These are phyloP conservation scores for Hyperopisus bebe DNA, from an alignment of 2,113 vertebrate genomes.

Conservation along the genomic window DNA sequence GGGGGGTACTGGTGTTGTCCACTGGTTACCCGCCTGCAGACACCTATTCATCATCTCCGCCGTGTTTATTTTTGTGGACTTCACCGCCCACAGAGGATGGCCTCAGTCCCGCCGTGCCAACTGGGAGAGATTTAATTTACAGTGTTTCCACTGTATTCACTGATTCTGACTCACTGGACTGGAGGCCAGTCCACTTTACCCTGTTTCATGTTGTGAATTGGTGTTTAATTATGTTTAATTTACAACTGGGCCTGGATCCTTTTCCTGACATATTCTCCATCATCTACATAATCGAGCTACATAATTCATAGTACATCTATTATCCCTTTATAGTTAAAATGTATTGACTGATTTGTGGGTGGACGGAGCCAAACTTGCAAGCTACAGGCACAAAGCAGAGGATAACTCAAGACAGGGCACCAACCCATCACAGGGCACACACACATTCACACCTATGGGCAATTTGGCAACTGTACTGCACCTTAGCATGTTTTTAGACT, in stretches of 20 bases:
- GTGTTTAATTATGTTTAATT: background rate
- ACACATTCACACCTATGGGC: background rate
- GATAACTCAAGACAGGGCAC: background rate
- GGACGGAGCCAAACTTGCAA: background rate
- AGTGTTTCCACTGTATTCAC: constrained; percentile 28
- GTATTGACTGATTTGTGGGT: background rate
- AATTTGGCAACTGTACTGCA: background rate
- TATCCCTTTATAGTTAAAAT: constrained; percentile 2
- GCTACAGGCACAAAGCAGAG: background rate
- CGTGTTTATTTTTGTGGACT: constrained; percentile 42
- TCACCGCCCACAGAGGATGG: constrained; percentile 29
- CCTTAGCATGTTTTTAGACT: background rate
- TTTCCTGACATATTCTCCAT: background rate
- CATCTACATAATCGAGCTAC: background rate
- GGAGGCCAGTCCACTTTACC: background rate
- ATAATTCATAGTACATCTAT: background rate
- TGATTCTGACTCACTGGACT: constrained; percentile 20
- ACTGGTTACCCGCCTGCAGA: constrained; percentile 20
- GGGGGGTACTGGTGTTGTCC: constrained; percentile 16
- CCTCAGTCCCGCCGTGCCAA: constrained; percentile 25
- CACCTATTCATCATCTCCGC: constrained; percentile 45
- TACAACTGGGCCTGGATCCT: background rate
- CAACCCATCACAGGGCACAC: background rate
- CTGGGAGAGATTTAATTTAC: constrained; percentile 37
- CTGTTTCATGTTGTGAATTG: background rate